Percentiles rank a stretch among this genome's conserved stretches.
Conservation (phyloP, 2,888 invertebrate species). For the Rhyacophila evoluta region DNA sequence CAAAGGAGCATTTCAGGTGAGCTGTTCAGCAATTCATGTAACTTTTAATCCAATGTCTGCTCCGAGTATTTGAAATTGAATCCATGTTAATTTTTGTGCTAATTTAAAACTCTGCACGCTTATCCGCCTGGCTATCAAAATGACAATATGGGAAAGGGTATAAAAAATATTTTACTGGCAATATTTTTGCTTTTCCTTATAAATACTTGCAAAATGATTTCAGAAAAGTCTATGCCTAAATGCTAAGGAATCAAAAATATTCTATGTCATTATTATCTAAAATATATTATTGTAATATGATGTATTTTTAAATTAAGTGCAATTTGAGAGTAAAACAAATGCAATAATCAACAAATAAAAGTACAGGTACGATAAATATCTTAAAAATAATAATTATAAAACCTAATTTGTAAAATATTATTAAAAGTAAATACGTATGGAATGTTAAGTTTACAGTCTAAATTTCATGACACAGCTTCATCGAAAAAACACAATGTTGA, state of each 20-base stretch:
- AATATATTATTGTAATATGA: neutral
- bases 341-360: slow-evolving; percentile 20
- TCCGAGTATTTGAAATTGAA: too few relatives aligned
- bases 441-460: too few relatives aligned
- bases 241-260: neutral
- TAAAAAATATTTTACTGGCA: too few relatives aligned
- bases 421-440: neutral
- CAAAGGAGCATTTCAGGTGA: too few relatives aligned
- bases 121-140: too few relatives aligned
- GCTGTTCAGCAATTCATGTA: too few relatives aligned
- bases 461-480: too few relatives aligned
- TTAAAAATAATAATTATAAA: slow-evolving; percentile 9
- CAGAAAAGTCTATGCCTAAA: neutral
- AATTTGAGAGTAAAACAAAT: slow-evolving; percentile 14
- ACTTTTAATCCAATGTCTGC: too few relatives aligned
- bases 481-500: too few relatives aligned
- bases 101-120: too few relatives aligned
- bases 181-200: neutral
- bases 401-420: slow-evolving; percentile 12
- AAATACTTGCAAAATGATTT: neutral
- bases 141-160: too few relatives aligned
- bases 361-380: slow-evolving; percentile 22
- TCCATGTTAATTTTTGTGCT: too few relatives aligned
- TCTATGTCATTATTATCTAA: slow-evolving; percentile 11
- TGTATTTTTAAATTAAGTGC: neutral